Conservation (phyloP, 2,888 invertebrate species). For the Diploptera punctata region DNA sequence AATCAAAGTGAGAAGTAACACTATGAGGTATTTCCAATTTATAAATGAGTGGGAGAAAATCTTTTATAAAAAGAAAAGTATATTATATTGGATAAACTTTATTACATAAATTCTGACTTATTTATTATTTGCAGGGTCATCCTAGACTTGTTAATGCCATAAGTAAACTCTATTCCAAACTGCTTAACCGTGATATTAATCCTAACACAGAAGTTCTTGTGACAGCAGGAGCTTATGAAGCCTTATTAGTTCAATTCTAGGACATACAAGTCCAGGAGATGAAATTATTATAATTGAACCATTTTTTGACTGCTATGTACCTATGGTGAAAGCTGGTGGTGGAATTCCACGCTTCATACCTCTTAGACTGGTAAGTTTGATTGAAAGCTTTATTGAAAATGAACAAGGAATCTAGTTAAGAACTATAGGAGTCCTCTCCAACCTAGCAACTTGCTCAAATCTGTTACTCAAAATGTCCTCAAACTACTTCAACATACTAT, state of each 20-base stretch:
- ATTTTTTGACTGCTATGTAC: conserved; percentile 97
- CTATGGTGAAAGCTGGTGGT: conserved; percentile 89
- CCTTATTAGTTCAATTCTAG: conserved; percentile 82
- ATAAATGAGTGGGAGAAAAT: no score
- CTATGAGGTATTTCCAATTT: no score
- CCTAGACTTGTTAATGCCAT: conserved; percentile 86
- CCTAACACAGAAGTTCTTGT: conserved; percentile 86
- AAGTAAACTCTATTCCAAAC: conserved; percentile 81
- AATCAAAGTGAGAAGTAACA: no score
- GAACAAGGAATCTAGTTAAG: no score
- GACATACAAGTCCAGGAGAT: conserved; percentile 85
- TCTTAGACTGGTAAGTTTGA: conserved; percentile 78
- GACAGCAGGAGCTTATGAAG: conserved; percentile 93
- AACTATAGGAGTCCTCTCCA: no score
- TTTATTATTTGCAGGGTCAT: conserved; percentile 75
- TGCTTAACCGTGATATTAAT: conserved; percentile 79
- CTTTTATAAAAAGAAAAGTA: no score
- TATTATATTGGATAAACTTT: no score
- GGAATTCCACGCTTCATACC: conserved; percentile 89
- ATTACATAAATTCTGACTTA: no score
- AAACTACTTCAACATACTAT: no score
- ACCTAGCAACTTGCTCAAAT: no score
- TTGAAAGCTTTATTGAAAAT: no score
- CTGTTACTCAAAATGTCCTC: no score
- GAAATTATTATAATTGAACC: conserved; percentile 98